Percentiles rank a stretch among this genome's conserved stretches.
These are phyloP conservation scores for Coenobita brevimanus DNA, from an alignment of 1,140 invertebrate species.

Conservation along the genomic window DNA sequence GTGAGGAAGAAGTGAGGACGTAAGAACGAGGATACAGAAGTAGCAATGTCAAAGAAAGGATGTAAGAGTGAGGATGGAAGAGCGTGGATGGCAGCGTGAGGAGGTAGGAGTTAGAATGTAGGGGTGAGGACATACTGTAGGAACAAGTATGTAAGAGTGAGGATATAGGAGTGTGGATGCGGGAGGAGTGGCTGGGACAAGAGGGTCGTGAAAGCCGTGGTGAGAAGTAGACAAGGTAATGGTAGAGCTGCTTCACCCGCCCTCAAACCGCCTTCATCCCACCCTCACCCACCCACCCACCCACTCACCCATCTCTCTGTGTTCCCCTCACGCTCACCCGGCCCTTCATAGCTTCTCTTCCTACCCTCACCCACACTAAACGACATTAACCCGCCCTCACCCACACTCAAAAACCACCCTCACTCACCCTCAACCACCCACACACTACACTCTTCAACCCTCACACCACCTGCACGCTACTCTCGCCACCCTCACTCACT, in stretches of 20 bases:
- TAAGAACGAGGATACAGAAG: not conserved
- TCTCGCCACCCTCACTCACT: not conserved
- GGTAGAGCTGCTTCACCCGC: slow-evolving; percentile 18
- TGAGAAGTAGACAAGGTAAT: slow-evolving; percentile 45
- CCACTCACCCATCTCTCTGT: not conserved
- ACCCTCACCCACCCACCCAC: not conserved
- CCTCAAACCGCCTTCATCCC: not conserved
- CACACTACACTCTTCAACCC: not conserved
- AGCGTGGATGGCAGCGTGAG: not conserved
- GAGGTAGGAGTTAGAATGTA: not conserved
- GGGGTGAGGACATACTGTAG: too few relatives aligned
- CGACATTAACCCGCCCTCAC: not conserved
- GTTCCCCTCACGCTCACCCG: not conserved
- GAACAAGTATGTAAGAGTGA: too few relatives aligned
- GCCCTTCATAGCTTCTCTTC: not conserved
- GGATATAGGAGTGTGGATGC: not conserved
- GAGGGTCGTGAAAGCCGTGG: slow-evolving; percentile 28
- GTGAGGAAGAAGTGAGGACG: not conserved
- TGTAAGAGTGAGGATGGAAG: not conserved
- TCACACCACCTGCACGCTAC: not conserved
- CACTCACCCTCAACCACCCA: not conserved
- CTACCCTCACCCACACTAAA: not conserved
- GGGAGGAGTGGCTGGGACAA: slow-evolving; percentile 14
- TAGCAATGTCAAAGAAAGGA: not conserved
- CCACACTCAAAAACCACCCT: not conserved